A percentile compares a stretch with the other conserved stretches of the same genome.
These are phyloP conservation scores for Anabacerthia variegaticeps DNA, from an alignment of 2,797 vertebrate species.

Conservation along the genomic window DNA sequence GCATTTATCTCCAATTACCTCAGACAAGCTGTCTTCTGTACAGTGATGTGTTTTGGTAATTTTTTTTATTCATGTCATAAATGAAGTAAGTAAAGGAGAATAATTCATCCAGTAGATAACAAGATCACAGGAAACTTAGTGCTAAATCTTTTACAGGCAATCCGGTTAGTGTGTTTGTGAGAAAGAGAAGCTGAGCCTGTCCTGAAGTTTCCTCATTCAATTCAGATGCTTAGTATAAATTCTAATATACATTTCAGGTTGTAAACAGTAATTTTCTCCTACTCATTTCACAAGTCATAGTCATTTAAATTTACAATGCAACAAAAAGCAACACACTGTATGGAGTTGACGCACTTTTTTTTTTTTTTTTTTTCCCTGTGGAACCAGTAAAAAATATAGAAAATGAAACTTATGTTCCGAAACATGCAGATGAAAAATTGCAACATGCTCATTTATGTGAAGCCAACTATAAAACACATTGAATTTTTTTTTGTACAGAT, in stretches of 20 bases:
- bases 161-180: background rate
- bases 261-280: conserved; percentile 39
- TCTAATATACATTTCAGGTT: background rate
- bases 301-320: background rate
- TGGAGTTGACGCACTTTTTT: background rate
- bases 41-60: background rate
- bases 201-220: conserved; percentile 18
- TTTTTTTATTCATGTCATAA: background rate
- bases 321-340: background rate
- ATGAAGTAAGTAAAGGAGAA: background rate
- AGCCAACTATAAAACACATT: background rate
- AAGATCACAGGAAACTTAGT: background rate
- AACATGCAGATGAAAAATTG: background rate
- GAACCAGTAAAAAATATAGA: background rate
- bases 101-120: background rate
- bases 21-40: background rate
- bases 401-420: background rate
- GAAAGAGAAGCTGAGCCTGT: conserved; percentile 2
- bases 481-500: background rate
- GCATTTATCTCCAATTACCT: background rate
- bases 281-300: conserved; percentile 24
- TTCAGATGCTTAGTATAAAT: conserved; percentile 10
- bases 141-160: conserved; percentile 18
- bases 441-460: background rate
- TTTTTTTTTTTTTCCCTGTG: too few species aligned